Conservation (phyloP, 2,797 vertebrate species). For the Cottoperca gobio region DNA sequence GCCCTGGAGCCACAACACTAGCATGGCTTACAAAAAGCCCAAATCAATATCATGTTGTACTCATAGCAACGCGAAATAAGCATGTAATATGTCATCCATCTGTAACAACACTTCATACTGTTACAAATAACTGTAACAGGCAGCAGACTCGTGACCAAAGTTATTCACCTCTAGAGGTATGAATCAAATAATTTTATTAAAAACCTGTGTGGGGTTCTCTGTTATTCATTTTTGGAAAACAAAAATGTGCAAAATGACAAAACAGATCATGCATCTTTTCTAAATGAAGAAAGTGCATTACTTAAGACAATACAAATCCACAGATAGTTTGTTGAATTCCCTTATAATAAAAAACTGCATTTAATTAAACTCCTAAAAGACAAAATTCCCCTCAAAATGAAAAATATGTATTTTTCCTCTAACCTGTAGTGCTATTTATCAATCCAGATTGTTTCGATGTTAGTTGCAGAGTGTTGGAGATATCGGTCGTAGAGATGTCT, state of each 20-base stretch:
- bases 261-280: slow-evolving; percentile 57
- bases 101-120: background rate
- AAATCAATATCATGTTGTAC: background rate
- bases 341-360: slow-evolving; percentile 34
- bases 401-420: too few species aligned
- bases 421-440: too few species aligned
- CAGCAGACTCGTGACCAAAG: slow-evolving; percentile 8
- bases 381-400: too few species aligned
- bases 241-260: slow-evolving; percentile 51
- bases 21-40: background rate
- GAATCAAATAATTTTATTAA: slow-evolving; percentile 70
- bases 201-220: slow-evolving; percentile 45
- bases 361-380: slow-evolving; percentile 9
- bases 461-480: too few species aligned
- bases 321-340: slow-evolving; percentile 27
- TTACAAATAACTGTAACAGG: slow-evolving; percentile 6
- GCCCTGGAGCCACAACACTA: background rate
- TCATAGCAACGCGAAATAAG: background rate
- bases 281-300: slow-evolving; percentile 30
- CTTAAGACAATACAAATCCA: slow-evolving; percentile 33
- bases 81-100: background rate
- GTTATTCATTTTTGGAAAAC: slow-evolving; percentile 56
- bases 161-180: slow-evolving; percentile 27
- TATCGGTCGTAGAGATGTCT: too few species aligned
- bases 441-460: too few species aligned